Base-by-base conservation (phyloP, 2,113 vertebrate species). In the Macrotus californicus region DNA sequence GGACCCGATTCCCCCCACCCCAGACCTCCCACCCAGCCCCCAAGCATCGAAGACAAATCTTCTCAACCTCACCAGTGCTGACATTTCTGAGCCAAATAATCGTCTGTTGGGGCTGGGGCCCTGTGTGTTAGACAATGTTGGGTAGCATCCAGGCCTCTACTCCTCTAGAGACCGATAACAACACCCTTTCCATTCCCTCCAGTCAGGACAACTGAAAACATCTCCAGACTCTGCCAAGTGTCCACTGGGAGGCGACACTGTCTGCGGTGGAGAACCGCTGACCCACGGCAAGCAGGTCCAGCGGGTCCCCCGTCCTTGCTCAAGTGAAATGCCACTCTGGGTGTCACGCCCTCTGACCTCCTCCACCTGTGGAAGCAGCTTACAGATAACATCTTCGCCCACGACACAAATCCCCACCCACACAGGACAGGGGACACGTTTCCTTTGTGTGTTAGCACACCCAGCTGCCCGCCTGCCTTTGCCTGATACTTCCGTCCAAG, bases 401-500 rank as follows among this genome's bases (percentile, higher is more conserved):
- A 56, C 54, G 54, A 7, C 7, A 56, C 19, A 22, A 19, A 56
- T 22, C 54, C 56, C 56, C 56, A 24, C 9, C 56, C 56, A 29
- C 56, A 29, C 56, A 61, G 24, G 22, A 24, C 3, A 7, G 22
- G 56, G 29, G 56, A 29, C 56, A 11, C 22, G 56, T 59, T 26
- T 59, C 54, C 21, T 54, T 54, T 21, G 54, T 7, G 54, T 2
- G 54, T 18, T 54, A 8, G 54, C 19, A 7, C 8, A 56, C 19
- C 54, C 54, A 56, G 50, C 54, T 61, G 56, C 24, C 56, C 24
- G 9, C 56, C 56, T 10, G 9, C 56, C 56, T 61, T 9, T 4
- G 96, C 95, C 95, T 91, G 94, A 97, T 98, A 98, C 97, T 98
- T 98, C 96, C 97, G 89, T 92, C 96, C 96, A 16, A 56, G 21